These are phyloP conservation scores for Microctenopoma lineatum DNA, from an alignment of 2,797 vertebrate species.

Conservation along the genomic window DNA sequence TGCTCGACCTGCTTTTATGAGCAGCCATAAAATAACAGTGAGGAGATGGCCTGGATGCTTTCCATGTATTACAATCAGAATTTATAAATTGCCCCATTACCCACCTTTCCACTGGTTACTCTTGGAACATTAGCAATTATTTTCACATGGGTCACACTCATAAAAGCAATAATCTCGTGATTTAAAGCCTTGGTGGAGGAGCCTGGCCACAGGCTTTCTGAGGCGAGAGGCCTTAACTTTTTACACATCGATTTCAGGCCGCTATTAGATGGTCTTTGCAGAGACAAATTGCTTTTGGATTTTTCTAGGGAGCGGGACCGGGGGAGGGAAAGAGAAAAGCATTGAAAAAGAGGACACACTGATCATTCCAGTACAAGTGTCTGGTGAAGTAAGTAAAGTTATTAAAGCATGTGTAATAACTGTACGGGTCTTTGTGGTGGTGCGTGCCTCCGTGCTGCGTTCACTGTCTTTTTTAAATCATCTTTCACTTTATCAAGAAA, in stretches of 20 bases:
- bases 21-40: slow-evolving; percentile 81
- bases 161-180: slow-evolving; percentile 87
- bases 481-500: background rate
- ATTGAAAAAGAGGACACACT: slow-evolving; percentile 27
- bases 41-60: slow-evolving; percentile 84
- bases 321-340: slow-evolving; percentile 39
- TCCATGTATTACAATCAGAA: slow-evolving; percentile 87
- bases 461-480: slow-evolving; percentile 10
- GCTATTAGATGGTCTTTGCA: slow-evolving; percentile 72
- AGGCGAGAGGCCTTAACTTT: slow-evolving; percentile 52
- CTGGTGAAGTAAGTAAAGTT: slow-evolving; percentile 34
- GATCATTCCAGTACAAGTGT: slow-evolving; percentile 42
- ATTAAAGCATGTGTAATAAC: slow-evolving; percentile 16
- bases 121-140: slow-evolving; percentile 88
- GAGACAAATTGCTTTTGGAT: slow-evolving; percentile 76
- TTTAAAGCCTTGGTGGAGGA: slow-evolving; percentile 76
- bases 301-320: slow-evolving; percentile 55
- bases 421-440: background rate
- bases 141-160: slow-evolving; percentile 83
- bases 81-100: slow-evolving; percentile 89
- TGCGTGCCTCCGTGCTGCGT: slow-evolving; percentile 3
- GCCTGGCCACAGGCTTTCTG: slow-evolving; percentile 52
- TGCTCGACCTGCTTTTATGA: slow-evolving; percentile 82
- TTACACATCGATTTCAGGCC: slow-evolving; percentile 76
- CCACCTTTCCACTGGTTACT: slow-evolving; percentile 86